These are phyloP conservation scores for Cydia amplana DNA, from an alignment of 1,140 invertebrate species.

Conservation along the genomic window DNA sequence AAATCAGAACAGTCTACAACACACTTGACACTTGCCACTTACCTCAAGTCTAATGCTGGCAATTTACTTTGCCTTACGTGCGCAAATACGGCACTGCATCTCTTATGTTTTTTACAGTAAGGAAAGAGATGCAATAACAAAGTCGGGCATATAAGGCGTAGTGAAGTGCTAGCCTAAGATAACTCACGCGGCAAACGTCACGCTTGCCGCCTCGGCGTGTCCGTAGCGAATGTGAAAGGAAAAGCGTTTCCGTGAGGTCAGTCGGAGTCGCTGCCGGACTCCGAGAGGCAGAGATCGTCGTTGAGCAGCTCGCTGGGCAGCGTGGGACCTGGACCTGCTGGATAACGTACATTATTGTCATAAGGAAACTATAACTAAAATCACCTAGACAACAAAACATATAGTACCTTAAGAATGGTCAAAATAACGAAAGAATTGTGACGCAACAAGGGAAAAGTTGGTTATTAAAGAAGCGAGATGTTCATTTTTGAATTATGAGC, in stretches of 20 bases:
- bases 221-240: conserved; percentile 35
- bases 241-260: conserved; percentile 57
- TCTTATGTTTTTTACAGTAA: background rate
- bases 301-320: conserved; percentile 82
- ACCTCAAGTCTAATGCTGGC: conserved; percentile 9
- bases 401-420: too few species aligned
- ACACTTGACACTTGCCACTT: conserved; percentile 6
- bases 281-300: conserved; percentile 89
- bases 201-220: background rate
- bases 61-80: background rate
- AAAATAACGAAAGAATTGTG: too few species aligned
- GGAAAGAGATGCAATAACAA: background rate
- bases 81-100: background rate
- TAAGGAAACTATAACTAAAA: background rate
- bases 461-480: too few species aligned
- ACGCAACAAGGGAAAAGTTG: too few species aligned
- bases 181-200: background rate
- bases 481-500: too few species aligned
- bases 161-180: background rate
- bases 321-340: conserved; percentile 47
- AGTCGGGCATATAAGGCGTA: background rate
- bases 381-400: too few species aligned
- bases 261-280: conserved; percentile 80
- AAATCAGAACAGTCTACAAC: background rate
- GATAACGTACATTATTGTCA: conserved; percentile 25